phyloP scores from a whole-genome alignment of 2,888 invertebrate genomes.

The Drosophila nigricruria region DNA sequence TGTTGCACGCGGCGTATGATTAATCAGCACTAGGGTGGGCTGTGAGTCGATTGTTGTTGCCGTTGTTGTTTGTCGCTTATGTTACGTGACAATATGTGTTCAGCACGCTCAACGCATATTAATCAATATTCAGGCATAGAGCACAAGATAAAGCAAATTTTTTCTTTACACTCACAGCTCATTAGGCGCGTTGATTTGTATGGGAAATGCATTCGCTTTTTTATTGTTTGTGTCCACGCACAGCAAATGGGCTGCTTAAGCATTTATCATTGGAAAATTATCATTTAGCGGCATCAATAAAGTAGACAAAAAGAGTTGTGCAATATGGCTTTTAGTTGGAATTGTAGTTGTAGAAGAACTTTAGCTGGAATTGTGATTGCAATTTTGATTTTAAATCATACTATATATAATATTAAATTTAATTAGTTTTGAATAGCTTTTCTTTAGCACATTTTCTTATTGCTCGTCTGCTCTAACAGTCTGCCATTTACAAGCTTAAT shows the following conservation, averaged over 20 bases:
- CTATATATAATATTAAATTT: no score
- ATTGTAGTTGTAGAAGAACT: background rate
- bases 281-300: slow-evolving; percentile 12
- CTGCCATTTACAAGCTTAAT: background rate
- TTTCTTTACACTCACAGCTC: slow-evolving; percentile 46
- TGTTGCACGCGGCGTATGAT: slow-evolving; percentile 55
- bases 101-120: slow-evolving; percentile 65
- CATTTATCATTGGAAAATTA: background rate
- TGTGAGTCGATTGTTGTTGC: slow-evolving; percentile 5
- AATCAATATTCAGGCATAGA: slow-evolving; percentile 42
- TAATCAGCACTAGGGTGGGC: slow-evolving; percentile 26
- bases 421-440: no score
- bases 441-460: background rate
- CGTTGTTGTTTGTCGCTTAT: slow-evolving; percentile 12
- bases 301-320: background rate
- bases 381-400: background rate
- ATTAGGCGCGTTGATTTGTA: slow-evolving; percentile 59
- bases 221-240: slow-evolving; percentile 31
- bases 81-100: slow-evolving; percentile 77
- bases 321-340: background rate
- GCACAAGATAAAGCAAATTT: slow-evolving; percentile 44
- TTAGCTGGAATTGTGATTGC: background rate
- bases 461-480: background rate
- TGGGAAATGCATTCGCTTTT: slow-evolving; percentile 48
- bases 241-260: background rate